Evolutionary conservation across 2,797 vertebrate species (phyloP).

Genomic region (Hephaestus fuliginosus): DNA sequence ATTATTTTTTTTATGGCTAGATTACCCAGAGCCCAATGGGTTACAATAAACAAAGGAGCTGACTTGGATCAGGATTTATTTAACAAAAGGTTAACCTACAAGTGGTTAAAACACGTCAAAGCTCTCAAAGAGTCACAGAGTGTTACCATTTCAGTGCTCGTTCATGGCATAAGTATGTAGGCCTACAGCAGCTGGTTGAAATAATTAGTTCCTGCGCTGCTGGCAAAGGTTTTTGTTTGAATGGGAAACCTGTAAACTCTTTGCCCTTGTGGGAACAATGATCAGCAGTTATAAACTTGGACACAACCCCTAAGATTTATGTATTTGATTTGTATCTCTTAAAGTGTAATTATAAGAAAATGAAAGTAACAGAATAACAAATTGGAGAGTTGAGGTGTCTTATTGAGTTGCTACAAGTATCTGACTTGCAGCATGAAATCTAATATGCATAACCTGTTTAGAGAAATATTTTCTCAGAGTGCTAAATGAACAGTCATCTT

Average conservation of each 20-base stretch:
- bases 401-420: not conserved
- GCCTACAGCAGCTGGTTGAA: conserved; percentile 38
- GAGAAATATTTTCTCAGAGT: not conserved
- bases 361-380: conserved; percentile 1
- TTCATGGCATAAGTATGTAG: conserved; percentile 33
- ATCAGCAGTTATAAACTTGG: conserved; percentile 17
- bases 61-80: conserved; percentile 13
- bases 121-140: not conserved
- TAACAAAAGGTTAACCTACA: too few relatives aligned
- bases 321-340: conserved; percentile 14
- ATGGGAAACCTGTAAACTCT: conserved; percentile 29
- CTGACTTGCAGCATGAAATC: conserved; percentile 8
- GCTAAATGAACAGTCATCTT: conserved; percentile 4
- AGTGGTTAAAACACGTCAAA: too few relatives aligned
- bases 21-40: not conserved
- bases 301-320: not conserved
- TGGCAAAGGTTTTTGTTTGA: conserved; percentile 32
- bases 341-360: not conserved
- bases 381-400: not conserved
- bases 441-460: conserved; percentile 3
- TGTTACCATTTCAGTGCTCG: not conserved
- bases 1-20: conserved; percentile 10
- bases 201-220: conserved; percentile 37
- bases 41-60: conserved; percentile 17
- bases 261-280: conserved; percentile 20